These are phyloP conservation scores for Drosophila watanabei DNA, from an alignment of 1,140 invertebrate genomes.

Conservation along the genomic window DNA sequence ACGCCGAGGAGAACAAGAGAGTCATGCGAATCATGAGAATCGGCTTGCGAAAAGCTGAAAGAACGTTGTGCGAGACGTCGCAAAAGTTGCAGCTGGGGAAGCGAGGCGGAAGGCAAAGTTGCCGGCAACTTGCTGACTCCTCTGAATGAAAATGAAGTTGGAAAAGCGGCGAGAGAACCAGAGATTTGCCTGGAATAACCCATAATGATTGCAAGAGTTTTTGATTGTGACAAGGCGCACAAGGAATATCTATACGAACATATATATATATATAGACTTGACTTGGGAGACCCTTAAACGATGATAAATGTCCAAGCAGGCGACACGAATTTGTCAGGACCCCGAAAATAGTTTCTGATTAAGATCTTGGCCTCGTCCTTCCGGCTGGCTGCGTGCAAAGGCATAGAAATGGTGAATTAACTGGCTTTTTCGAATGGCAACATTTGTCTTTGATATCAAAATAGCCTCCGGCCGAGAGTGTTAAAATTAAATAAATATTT, in stretches of 20 bases:
- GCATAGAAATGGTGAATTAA: constrained; percentile 67
- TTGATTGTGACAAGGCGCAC: constrained; percentile 56
- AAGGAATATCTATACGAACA: not conserved
- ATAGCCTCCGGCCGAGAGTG: constrained; percentile 28
- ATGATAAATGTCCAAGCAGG: constrained; percentile 70
- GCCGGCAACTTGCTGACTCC: constrained; percentile 47
- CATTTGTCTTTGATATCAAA: constrained; percentile 69
- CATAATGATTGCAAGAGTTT: constrained; percentile 54
- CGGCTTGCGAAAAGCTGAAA: not conserved
- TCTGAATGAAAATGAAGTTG: constrained; percentile 58
- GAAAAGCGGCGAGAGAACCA: constrained; percentile 25
- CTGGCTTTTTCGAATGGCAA: constrained; percentile 39
- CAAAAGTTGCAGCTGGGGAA: constrained; percentile 43
- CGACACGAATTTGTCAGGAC: constrained; percentile 63
- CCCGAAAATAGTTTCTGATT: constrained; percentile 46
- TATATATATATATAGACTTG: constrained; percentile 1
- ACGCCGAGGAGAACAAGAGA: constrained; percentile 17
- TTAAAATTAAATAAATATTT: constrained; percentile 78
- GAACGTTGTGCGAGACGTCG: constrained; percentile 13
- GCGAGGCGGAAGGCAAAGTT: constrained; percentile 54
- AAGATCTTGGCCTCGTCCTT: constrained; percentile 35
- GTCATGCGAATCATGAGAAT: constrained; percentile 12
- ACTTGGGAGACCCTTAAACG: constrained; percentile 14
- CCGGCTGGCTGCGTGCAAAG: constrained; percentile 49
- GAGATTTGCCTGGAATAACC: constrained; percentile 24